Evolutionary conservation across 2,113 vertebrate genomes (phyloP).

Genomic region (Laticauda colubrina): DNA sequence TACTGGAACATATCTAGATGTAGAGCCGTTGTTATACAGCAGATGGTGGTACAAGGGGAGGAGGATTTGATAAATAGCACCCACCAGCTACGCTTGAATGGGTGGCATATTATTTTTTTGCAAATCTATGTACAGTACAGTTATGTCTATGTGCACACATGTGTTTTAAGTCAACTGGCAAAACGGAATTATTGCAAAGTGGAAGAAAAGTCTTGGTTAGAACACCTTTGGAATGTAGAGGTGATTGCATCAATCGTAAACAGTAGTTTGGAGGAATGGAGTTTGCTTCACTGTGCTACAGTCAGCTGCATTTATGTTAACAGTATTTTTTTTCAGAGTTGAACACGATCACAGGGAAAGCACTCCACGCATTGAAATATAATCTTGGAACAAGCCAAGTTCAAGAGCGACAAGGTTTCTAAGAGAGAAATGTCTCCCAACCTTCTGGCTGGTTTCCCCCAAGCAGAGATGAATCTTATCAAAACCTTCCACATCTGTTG

Average conservation of each 20-base stretch:
- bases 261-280: not conserved
- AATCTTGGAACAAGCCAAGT: slow-evolving; percentile 39
- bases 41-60: not conserved
- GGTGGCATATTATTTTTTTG: slow-evolving; percentile 18
- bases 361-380: slow-evolving; percentile 29
- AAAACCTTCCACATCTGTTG: not conserved
- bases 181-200: slow-evolving; percentile 49
- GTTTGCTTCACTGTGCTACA: slow-evolving; percentile 39
- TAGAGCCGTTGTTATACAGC: slow-evolving; percentile 14
- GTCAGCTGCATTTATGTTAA: slow-evolving; percentile 36
- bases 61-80: slow-evolving; percentile 35
- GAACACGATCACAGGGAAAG: slow-evolving; percentile 19
- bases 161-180: slow-evolving; percentile 23
- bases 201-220: slow-evolving; percentile 26
- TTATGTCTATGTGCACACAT: not conserved
- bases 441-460: not conserved
- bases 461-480: slow-evolving; percentile 8
- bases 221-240: slow-evolving; percentile 50
- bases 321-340: slow-evolving; percentile 38
- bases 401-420: slow-evolving; percentile 25
- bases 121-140: slow-evolving; percentile 48
- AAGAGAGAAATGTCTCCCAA: not conserved
- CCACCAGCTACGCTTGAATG: slow-evolving; percentile 43
- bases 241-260: slow-evolving; percentile 36
- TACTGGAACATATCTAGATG: slow-evolving; percentile 26